Base-by-base conservation (phyloP, 2,113 vertebrate species). In the Athene cunicularia region DNA sequence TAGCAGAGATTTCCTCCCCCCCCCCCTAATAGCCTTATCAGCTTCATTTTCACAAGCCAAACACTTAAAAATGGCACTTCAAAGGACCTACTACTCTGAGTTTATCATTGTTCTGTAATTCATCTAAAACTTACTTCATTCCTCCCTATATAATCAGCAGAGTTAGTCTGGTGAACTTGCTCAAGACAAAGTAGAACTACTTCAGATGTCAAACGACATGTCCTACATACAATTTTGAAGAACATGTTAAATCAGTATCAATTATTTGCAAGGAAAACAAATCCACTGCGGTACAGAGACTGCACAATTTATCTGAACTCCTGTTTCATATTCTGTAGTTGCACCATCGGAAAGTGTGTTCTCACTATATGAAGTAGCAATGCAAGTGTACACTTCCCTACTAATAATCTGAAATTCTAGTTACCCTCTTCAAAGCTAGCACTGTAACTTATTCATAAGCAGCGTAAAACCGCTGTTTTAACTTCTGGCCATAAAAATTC, bases 391-490 rank as follows among this genome's bases (percentile, higher is more conserved):
- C 26, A 45, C 26, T 70, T 88, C 45, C 62, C 49, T 58, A 77
- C 41, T 59, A 89, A 66, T 68, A 24, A 67, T 19, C 80, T 86
- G 50, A 94, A 89, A 83, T 45, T 56, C 67, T 53, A 74, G 72
- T 49, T 70, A 95, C 67, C 16, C 83, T 91, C 91, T 86, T 83
- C 93, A 86, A 95, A 94, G 75, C 43, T 93, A 80, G 50, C n/a
- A 71, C 3, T 35, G 10, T 60, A 76, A 96, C 59, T 73, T 80
- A 66, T 5, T 30, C 1, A 9, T 64, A 81, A 95, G 68, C 80
- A 94, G 86, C 43, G 16, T 91, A 94, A 96, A 96, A 91, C 60
- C 33, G 35, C 56, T 91, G 73, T 28, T 92, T 63, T 74, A 91
- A 84, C 37, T 86, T 67, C 89, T 77, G 26, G 23, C 43, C 47